phyloP scores from a whole-genome alignment of 2,113 vertebrate species.

The Ceyx cyanopectus region DNA sequence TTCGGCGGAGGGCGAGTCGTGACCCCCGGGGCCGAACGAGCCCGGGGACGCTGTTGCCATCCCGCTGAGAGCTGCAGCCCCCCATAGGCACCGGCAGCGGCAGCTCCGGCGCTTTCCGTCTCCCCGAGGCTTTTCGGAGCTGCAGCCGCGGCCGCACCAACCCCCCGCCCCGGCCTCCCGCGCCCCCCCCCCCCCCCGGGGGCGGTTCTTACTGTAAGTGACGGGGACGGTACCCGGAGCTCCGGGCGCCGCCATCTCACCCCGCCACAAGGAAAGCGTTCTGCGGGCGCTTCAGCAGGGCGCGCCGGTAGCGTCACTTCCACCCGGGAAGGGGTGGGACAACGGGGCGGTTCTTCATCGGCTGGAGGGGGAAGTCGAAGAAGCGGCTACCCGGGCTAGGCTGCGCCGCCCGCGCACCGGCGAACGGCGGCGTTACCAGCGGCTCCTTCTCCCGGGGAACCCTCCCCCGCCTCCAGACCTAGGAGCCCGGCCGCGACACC shows the following conservation, averaged over 20 bases:
- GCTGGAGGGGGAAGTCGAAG: fast-evolving
- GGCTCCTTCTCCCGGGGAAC: background rate
- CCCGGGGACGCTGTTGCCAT: background rate
- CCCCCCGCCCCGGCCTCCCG: too few species aligned
- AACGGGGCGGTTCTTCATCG: fast-evolving
- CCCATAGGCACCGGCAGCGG: background rate
- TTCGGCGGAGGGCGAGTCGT: background rate
- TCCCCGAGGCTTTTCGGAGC: background rate
- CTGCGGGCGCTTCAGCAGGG: background rate
- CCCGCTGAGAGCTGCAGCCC: background rate
- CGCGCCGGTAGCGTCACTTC: conserved; percentile 6
- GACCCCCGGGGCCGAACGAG: too few species aligned
- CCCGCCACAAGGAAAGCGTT: background rate
- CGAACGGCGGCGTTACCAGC: background rate
- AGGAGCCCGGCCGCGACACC: too few species aligned
- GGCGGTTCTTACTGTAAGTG: conserved; percentile 51
- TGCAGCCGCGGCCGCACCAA: background rate
- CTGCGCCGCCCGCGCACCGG: too few species aligned
- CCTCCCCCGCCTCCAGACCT: background rate
- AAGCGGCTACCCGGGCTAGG: background rate
- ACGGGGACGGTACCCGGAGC: conserved; percentile 37
- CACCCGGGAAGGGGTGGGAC: background rate
- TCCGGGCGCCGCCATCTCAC: conserved; percentile 46
- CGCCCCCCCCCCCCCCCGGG: too few species aligned
- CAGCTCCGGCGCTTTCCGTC: background rate